Percentiles rank a stretch among this genome's conserved stretches.
phyloP scores from a whole-genome alignment of 2,113 vertebrate species.

The Petroica traversi region DNA sequence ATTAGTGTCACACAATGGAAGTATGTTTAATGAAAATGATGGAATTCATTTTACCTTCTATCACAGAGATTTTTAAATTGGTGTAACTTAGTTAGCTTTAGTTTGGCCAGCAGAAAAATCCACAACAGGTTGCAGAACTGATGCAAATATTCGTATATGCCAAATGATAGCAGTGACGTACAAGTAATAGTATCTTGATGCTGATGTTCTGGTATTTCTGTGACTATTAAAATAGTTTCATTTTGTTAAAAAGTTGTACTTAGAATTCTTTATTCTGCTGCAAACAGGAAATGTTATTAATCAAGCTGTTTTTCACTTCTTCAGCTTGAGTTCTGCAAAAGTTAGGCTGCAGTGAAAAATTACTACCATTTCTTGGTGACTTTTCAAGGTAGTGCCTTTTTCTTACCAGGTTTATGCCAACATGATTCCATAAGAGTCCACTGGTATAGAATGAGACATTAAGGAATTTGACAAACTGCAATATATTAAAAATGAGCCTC shows the following conservation, averaged over 20 bases:
- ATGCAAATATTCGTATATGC: not conserved
- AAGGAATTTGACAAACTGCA: not conserved
- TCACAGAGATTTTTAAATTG: not conserved
- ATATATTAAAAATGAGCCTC: not conserved
- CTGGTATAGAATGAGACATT: not conserved
- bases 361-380: not conserved
- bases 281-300: not conserved
- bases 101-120: not conserved
- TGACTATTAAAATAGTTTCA: not conserved
- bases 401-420: not conserved
- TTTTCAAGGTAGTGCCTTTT: not conserved
- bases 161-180: accelerated
- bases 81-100: not conserved
- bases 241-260: not conserved
- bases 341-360: not conserved
- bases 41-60: not conserved
- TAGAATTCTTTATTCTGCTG: not conserved
- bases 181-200: not conserved
- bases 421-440: not conserved
- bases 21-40: not conserved
- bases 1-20: not conserved
- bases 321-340: not conserved
- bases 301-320: not conserved
- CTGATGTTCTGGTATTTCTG: not conserved
- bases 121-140: not conserved